These are phyloP conservation scores for Deladenus siricidicola DNA, from an alignment of 2,888 invertebrate genomes.

Conservation along the genomic window DNA sequence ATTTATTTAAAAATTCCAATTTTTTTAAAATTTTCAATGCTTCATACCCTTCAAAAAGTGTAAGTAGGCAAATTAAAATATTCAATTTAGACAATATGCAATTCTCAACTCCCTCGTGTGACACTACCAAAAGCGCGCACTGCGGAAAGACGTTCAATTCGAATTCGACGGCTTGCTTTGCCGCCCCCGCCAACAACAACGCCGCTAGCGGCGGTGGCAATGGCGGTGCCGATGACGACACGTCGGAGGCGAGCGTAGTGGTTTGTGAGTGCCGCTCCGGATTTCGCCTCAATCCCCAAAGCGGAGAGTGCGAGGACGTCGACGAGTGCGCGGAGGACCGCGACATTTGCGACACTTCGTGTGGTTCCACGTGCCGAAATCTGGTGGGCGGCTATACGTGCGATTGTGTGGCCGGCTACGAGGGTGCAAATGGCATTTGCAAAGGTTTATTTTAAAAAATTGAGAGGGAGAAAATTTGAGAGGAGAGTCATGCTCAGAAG, in stretches of 20 bases:
- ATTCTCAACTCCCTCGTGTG: too few relatives aligned
- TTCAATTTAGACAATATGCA: too few relatives aligned
- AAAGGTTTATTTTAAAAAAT: conserved; percentile 5
- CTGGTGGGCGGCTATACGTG: conserved; percentile 79
- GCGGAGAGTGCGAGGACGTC: conserved; percentile 24
- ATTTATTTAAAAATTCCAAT: too few relatives aligned
- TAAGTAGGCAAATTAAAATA: too few relatives aligned
- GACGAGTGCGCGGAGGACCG: conserved; percentile 47
- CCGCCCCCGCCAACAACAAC: neutral
- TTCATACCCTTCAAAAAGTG: too few relatives aligned
- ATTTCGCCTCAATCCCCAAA: conserved; percentile 5
- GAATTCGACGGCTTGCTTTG: too few relatives aligned
- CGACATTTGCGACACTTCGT: conserved; percentile 41
- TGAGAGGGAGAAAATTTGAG: too few relatives aligned
- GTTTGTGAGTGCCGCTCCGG: conserved; percentile 6
- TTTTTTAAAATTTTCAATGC: too few relatives aligned
- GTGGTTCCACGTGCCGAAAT: conserved; percentile 73
- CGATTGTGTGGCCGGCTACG: conserved; percentile 34
- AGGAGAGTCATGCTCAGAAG: too few relatives aligned
- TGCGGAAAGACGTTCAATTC: too few relatives aligned
- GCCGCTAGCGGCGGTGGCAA: conserved; percentile 1
- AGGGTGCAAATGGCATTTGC: conserved; percentile 1
- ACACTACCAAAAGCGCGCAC: too few relatives aligned
- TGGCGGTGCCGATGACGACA: conserved; percentile 16
- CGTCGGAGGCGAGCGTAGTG: neutral